phyloP scores from a whole-genome alignment of 2,888 invertebrate species.

The Julus scanicus region DNA sequence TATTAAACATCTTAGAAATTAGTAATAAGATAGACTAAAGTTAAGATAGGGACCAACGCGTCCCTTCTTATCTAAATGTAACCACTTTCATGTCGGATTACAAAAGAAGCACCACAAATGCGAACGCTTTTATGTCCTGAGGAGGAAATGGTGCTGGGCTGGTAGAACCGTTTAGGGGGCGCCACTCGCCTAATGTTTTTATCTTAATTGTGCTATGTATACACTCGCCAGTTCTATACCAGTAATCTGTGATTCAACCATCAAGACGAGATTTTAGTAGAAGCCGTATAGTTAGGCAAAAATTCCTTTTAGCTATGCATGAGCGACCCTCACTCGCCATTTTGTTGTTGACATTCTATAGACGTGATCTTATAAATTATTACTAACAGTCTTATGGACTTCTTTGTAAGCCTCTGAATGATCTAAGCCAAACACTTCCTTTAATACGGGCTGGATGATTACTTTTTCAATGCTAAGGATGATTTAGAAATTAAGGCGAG shows the following conservation, averaged over 20 bases:
- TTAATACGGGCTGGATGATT: no score
- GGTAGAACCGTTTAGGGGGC: neutral
- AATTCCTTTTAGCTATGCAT: neutral
- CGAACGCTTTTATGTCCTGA: neutral
- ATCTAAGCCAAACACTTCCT: no score
- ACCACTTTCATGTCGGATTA: neutral
- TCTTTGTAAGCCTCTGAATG: no score
- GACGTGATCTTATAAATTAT: no score
- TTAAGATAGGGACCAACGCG: neutral
- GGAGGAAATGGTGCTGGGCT: neutral
- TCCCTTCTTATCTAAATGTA: neutral
- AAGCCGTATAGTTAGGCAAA: neutral
- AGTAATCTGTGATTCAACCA: neutral
- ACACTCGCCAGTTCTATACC: neutral
- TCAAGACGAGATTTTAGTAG: no score
- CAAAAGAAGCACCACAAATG: neutral
- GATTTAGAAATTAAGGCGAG: no score
- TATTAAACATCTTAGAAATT: slow-evolving; percentile 19
- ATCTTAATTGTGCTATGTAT: neutral
- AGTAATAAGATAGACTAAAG: neutral
- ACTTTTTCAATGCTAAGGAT: no score
- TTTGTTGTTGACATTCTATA: no score
- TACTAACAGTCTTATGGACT: no score
- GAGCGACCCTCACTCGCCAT: neutral
- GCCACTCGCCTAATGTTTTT: neutral